Percentiles rank a stretch among this genome's conserved stretches.
Evolutionary conservation across 1,140 invertebrate species (phyloP).

Genomic region (Nixonia krombeini): DNA sequence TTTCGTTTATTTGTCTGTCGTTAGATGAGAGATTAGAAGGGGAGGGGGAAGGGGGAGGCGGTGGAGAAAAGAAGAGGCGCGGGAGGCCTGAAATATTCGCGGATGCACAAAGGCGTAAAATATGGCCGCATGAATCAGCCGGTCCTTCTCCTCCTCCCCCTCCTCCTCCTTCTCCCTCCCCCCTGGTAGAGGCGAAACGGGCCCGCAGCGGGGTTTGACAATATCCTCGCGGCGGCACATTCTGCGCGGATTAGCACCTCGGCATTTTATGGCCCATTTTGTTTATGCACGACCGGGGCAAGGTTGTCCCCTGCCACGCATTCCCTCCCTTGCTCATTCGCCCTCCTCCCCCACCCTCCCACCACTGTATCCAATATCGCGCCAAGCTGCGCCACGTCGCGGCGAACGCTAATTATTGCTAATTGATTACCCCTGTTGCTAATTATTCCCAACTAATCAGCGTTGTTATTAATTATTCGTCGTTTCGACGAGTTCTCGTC

Average conservation of each 20-base stretch:
- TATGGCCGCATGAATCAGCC: slow-evolving; percentile 57
- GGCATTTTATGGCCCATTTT: slow-evolving; percentile 62
- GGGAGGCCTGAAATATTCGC: slow-evolving; percentile 56
- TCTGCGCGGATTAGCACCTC: slow-evolving; percentile 63
- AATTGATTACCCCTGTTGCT: no score
- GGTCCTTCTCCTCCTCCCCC: slow-evolving; percentile 6
- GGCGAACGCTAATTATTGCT: slow-evolving; percentile 58
- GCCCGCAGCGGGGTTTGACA: slow-evolving; percentile 49
- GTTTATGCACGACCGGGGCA: slow-evolving; percentile 60
- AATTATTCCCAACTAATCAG: no score
- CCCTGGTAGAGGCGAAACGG: slow-evolving; percentile 3
- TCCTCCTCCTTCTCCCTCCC: no score
- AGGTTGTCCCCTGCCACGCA: slow-evolving; percentile 44
- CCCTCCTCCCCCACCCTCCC: slow-evolving; percentile 13
- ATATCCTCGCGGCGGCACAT: slow-evolving; percentile 60
- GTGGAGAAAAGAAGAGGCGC: slow-evolving; percentile 5
- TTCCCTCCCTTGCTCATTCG: slow-evolving; percentile 4
- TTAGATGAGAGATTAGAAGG: slow-evolving; percentile 4
- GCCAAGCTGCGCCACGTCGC: slow-evolving; percentile 57
- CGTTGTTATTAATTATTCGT: no score
- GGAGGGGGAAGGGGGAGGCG: background rate
- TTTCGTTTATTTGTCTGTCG: background rate
- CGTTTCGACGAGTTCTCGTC: no score
- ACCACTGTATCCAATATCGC: no score
- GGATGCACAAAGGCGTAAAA: slow-evolving; percentile 59